Conservation (phyloP, 1,140 invertebrate genomes). For the Pentalonia nigronervosa region DNA sequence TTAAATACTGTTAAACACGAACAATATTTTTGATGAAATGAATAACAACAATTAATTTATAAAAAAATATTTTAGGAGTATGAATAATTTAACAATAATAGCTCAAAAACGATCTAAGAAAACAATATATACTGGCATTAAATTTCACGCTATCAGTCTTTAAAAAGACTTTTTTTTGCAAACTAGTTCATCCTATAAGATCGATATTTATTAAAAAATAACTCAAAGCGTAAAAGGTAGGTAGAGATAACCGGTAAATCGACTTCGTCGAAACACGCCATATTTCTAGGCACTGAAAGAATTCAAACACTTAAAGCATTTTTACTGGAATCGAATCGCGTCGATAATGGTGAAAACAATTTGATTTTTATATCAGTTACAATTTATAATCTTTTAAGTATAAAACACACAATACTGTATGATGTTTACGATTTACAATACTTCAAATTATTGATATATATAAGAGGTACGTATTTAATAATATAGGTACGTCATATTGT, state of each 20-base stretch:
- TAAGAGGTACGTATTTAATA: too few relatives aligned
- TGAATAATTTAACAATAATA: background rate
- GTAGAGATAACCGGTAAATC: background rate
- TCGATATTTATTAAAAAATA: background rate
- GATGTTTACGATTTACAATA: background rate
- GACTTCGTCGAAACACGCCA: background rate
- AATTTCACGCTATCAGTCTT: background rate
- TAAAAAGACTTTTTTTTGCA: background rate
- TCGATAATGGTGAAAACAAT: background rate
- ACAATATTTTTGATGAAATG: background rate
- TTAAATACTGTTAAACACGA: background rate
- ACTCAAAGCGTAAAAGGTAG: background rate
- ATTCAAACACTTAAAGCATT: constrained; percentile 5
- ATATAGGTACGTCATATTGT: background rate
- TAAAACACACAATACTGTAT: background rate
- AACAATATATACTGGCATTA: background rate
- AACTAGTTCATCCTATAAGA: background rate
- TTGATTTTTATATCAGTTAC: too few relatives aligned
- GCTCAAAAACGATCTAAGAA: background rate
- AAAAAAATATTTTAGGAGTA: background rate
- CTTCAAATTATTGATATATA: background rate
- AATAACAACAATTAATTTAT: background rate
- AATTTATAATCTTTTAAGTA: background rate
- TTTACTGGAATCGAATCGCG: background rate
- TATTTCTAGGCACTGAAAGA: background rate